Conservation (phyloP, 2,113 vertebrate species). For the Acrocephalus arundinaceus region DNA sequence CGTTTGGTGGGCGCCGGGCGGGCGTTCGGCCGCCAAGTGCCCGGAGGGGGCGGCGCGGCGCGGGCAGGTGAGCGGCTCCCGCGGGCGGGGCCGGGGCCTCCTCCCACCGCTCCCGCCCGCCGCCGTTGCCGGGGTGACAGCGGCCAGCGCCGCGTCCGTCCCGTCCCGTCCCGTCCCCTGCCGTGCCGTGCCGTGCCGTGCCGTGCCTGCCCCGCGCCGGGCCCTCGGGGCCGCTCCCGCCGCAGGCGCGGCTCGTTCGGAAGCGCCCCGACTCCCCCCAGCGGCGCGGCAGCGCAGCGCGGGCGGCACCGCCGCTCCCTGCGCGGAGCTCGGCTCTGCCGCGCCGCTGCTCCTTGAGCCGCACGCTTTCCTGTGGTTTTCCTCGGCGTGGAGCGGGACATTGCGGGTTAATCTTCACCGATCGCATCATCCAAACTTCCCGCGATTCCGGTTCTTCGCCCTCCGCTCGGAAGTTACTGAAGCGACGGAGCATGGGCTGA, state of each 20-base stretch:
- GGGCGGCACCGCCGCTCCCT: neutral
- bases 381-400: rapidly evolving
- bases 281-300: neutral
- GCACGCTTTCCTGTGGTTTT: rapidly evolving
- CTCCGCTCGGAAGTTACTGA: neutral
- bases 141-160: neutral
- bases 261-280: neutral
- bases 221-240: neutral
- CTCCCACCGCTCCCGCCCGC: neutral
- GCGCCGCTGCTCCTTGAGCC: rapidly evolving
- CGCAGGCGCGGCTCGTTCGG: neutral
- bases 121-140: neutral
- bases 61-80: neutral
- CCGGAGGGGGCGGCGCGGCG: neutral
- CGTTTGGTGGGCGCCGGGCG: neutral
- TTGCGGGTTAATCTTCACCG: neutral
- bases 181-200: too few relatives aligned
- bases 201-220: too few relatives aligned
- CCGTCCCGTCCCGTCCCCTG: neutral
- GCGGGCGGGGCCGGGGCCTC: neutral
- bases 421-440: rapidly evolving
- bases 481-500: neutral
- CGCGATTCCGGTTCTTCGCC: neutral
- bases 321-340: neutral
- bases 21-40: neutral